Evolutionary conservation across 2,113 vertebrate species (phyloP).

Genomic region (Nothoprocta perdicaria): DNA sequence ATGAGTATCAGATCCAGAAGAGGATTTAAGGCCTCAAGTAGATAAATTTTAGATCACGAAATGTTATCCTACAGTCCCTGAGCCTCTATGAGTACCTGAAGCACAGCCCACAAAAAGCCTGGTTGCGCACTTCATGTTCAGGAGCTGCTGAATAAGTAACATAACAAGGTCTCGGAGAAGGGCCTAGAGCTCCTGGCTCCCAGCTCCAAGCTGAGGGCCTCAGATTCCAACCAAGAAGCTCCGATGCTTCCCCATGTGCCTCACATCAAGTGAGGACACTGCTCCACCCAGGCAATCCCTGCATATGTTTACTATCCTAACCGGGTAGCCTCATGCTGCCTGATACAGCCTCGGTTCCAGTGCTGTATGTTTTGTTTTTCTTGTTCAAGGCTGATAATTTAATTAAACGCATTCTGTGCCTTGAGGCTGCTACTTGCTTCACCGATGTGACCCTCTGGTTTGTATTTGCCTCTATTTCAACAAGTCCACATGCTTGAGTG

Average conservation of each 20-base stretch:
- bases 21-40: background rate
- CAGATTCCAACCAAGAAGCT: background rate
- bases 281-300: background rate
- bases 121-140: background rate
- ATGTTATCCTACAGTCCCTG: background rate
- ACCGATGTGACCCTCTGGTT: background rate
- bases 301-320: background rate
- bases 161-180: background rate
- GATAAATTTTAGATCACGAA: background rate
- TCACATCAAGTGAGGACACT: background rate
- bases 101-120: background rate
- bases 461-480: slow-evolving; percentile 10
- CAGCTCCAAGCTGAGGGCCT: background rate
- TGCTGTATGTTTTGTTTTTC: background rate
- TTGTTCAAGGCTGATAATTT: background rate
- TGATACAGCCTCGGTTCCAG: background rate
- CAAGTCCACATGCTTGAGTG: background rate
- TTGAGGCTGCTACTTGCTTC: background rate
- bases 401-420: background rate
- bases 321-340: background rate
- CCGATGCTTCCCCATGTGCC: accelerated
- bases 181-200: background rate
- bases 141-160: background rate
- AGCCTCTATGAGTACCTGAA: background rate
- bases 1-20: background rate